Conservation (phyloP, 2,888 invertebrate species). For the Lycocerus yunnanus region DNA sequence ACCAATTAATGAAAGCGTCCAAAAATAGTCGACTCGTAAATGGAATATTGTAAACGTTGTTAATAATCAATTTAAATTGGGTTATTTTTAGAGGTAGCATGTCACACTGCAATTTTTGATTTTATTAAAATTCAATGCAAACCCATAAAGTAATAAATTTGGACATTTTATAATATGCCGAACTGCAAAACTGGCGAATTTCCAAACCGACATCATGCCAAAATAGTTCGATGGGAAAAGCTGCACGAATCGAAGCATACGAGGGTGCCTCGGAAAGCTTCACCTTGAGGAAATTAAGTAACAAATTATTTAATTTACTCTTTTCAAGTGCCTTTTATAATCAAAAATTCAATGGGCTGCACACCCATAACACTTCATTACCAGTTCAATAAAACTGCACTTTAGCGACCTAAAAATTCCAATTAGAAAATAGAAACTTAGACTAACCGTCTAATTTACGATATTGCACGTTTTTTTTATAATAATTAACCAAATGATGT, state of each 20-base stretch:
- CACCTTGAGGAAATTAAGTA: neutral
- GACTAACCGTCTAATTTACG: neutral
- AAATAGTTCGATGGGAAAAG: neutral
- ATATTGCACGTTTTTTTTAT: neutral
- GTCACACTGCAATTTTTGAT: neutral
- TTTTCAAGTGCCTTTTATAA: neutral
- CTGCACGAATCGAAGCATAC: neutral
- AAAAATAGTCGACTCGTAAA: neutral
- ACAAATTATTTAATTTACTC: neutral
- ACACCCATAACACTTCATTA: neutral
- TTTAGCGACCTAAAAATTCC: neutral
- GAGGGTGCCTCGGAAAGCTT: neutral
- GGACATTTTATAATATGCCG: constrained; percentile 2
- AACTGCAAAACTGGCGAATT: constrained; percentile 11
- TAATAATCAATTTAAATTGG: neutral
- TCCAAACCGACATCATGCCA: neutral
- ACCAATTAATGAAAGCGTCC: neutral
- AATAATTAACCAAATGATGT: neutral
- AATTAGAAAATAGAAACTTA: neutral
- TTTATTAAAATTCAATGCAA: neutral
- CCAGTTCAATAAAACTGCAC: neutral
- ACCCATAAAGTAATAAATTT: neutral
- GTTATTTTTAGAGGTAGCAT: neutral
- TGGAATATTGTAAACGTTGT: neutral
- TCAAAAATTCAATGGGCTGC: neutral